Conservation (phyloP, 2,888 invertebrate genomes). For the Tridacna crocea region DNA sequence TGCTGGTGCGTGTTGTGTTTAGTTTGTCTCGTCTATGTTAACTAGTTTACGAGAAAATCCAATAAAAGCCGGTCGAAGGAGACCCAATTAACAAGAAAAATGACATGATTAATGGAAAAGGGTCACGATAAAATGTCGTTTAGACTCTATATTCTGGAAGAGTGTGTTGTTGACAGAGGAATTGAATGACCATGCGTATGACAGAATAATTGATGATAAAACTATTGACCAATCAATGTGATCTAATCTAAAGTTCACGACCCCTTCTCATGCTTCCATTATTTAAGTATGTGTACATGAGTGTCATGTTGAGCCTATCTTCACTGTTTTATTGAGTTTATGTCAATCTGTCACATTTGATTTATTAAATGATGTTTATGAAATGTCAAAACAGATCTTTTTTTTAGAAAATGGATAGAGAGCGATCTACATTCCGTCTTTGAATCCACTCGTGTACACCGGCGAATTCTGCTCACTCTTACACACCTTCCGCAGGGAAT, state of each 20-base stretch:
- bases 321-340: no score
- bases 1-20: not conserved
- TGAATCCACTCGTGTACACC: no score
- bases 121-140: constrained; percentile 9
- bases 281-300: not conserved
- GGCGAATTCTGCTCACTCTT: no score
- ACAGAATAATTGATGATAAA: not conserved
- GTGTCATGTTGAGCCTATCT: not conserved
- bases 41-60: not conserved
- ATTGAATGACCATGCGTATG: not conserved
- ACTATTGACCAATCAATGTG: not conserved
- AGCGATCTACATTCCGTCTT: no score
- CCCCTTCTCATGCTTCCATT: not conserved
- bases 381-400: no score
- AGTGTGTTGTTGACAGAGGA: not conserved
- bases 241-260: no score
- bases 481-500: no score
- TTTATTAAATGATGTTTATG: no score
- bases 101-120: constrained; percentile 11
- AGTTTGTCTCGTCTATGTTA: not conserved
- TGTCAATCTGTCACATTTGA: no score
- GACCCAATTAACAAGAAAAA: not conserved
- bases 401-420: no score
- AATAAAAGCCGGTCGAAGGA: not conserved
- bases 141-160: not conserved